Percentiles rank a stretch among this genome's conserved stretches.
These are phyloP conservation scores for Vulpes vulpes DNA, from an alignment of 2,113 vertebrate genomes.

Conservation along the genomic window DNA sequence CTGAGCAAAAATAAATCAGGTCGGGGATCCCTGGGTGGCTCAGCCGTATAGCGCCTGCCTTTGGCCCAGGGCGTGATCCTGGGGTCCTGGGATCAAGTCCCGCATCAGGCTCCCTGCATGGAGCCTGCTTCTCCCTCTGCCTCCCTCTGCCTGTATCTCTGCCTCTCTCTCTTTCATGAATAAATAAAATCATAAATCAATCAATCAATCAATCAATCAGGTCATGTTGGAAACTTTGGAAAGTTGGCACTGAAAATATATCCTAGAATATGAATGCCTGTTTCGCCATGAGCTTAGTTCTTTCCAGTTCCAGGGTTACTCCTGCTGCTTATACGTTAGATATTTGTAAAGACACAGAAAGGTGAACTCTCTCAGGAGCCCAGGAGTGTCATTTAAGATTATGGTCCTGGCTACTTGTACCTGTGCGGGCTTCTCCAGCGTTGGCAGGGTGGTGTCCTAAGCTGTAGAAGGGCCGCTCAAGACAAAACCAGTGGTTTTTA, in stretches of 20 bases:
- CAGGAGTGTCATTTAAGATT: not conserved
- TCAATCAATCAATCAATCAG: not conserved
- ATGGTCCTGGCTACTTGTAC: not conserved
- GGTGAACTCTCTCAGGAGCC: not conserved
- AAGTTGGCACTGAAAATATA: not conserved
- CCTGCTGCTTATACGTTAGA: not conserved
- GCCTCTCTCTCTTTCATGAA: too few relatives aligned
- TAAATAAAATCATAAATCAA: too few relatives aligned
- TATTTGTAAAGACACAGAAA: not conserved
- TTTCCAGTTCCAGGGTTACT: not conserved
- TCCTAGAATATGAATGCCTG: not conserved
- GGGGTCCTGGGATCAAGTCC: too few relatives aligned
- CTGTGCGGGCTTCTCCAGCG: not conserved
- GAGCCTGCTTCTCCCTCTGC: too few relatives aligned
- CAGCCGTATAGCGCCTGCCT: too few relatives aligned
- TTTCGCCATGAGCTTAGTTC: not conserved
- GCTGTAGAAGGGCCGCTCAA: not conserved
- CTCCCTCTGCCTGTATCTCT: too few relatives aligned
- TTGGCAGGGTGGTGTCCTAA: not conserved
- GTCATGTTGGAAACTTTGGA: slow-evolving; percentile 1
- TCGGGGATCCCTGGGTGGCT: not conserved
- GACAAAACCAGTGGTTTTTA: not conserved
- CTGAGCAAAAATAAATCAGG: not conserved
- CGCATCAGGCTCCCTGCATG: too few relatives aligned
- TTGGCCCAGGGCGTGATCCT: too few relatives aligned